These are phyloP conservation scores for Caenorhabditis remanei DNA, from an alignment of 1,140 invertebrate genomes.

Conservation along the genomic window DNA sequence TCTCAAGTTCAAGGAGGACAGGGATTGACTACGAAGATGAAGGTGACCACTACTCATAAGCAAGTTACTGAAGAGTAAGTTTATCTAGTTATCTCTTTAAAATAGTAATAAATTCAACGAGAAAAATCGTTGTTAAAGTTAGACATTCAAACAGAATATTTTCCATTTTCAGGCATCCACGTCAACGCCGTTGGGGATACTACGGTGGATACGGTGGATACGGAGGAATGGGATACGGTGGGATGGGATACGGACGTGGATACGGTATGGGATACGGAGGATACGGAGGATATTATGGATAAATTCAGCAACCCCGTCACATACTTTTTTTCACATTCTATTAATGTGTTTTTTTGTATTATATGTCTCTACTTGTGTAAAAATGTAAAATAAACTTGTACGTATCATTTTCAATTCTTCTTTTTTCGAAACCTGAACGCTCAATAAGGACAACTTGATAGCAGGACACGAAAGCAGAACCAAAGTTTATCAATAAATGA, in stretches of 20 bases:
- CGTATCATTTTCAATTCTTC: too few relatives aligned
- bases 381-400: too few relatives aligned
- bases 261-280: conserved; percentile 17
- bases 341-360: background rate
- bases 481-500: too few relatives aligned
- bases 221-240: conserved; percentile 18
- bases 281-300: conserved; percentile 1
- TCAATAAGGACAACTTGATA: too few relatives aligned
- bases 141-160: background rate
- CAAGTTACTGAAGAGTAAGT: background rate
- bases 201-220: conserved; percentile 35
- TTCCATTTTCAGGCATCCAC: background rate
- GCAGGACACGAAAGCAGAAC: too few relatives aligned
- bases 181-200: conserved; percentile 16
- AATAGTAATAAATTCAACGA: background rate
- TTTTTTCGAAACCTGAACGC: too few relatives aligned
- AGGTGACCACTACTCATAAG: background rate
- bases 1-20: background rate
- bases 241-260: background rate
- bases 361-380: background rate
- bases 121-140: background rate
- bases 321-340: background rate
- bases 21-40: background rate
- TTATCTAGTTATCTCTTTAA: background rate
- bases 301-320: background rate